Evolutionary conservation across 2,888 invertebrate species (phyloP).

Genomic region (Rhagium mordax): DNA sequence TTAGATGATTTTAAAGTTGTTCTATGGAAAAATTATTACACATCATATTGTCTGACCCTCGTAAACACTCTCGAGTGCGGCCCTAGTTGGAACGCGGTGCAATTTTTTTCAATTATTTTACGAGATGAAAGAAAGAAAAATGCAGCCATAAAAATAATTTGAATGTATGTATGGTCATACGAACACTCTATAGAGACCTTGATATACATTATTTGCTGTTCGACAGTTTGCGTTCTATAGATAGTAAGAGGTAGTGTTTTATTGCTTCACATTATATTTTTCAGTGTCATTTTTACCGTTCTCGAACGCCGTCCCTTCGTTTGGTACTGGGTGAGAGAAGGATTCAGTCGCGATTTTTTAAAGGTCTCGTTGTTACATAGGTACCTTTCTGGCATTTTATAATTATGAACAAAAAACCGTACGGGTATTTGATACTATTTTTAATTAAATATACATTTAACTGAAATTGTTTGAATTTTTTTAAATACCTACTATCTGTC

Average conservation of each 20-base stretch:
- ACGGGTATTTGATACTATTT: no score
- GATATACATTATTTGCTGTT: conserved; percentile 53
- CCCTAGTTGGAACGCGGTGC: conserved; percentile 12
- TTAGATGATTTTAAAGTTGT: no score
- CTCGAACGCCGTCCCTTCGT: conserved; percentile 50
- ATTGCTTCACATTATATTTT: conserved; percentile 63
- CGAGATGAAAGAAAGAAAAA: conserved; percentile 51
- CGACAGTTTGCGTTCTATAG: conserved; percentile 51
- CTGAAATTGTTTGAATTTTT: no score
- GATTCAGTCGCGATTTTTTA: background rate
- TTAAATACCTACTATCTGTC: background rate
- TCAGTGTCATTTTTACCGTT: conserved; percentile 59
- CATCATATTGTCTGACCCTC: background rate
- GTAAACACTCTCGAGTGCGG: background rate
- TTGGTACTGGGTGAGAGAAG: conserved; percentile 22
- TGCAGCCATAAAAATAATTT: conserved; percentile 61
- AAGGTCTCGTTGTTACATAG: background rate
- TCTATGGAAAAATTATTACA: no score
- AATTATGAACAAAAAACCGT: no score
- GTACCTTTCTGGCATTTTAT: background rate
- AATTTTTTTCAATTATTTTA: conserved; percentile 42
- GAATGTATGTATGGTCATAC: conserved; percentile 64
- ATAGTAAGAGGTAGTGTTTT: conserved; percentile 62
- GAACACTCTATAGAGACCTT: conserved; percentile 55
- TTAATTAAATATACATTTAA: no score